Base-by-base conservation (phyloP, 2,888 invertebrate genomes). In the Ferrisia virgata region DNA sequence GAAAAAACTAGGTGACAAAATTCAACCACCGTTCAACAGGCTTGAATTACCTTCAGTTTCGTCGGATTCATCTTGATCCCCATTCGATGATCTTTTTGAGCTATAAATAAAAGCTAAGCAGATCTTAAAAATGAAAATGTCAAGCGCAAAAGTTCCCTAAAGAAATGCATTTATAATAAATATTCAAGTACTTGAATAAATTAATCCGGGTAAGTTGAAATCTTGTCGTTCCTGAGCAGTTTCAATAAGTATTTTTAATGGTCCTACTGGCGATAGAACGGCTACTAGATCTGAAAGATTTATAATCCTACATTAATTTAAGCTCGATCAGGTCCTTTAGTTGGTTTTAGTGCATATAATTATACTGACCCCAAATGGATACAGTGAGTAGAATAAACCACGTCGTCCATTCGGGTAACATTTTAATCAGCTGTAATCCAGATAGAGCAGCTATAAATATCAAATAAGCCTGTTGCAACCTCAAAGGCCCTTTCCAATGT, bases 181-280 rank as follows among this genome's bases (percentile, higher is more conserved):
- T 22, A 22, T 22, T 5, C 13, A 40, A 11, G 11, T 22, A 53
- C 18, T 8, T 18, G 18, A 33, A 33, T 28, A 64, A 22, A 72
- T 47, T 40, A n/a, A 84, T 80, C 79, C 5, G 93, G 93, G 88
- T 93, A 93, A 87, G 99, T 98, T 28, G 99, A 99, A 88, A 99
- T 99, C 99, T 89, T 99, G 98, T 87, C 99, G 92, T 89, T 98
- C 97, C 89, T 99, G 99, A 1, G 99, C 99, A 1, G 98, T 99
- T 90, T 99, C 99, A 0, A 99, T 99, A 85, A 99, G 90, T 89
- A 99, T 97, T 87, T 98, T 92, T 81, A 99, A 89, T 15, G 99
- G 99, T 53, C 99, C 99, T 87, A 95, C 95, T 0, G 99, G 99
- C 87, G 96, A 96, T 82, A 99, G 90, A 0, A 99, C 99, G 81